Evolutionary conservation across 2,888 invertebrate species (phyloP), one percentile per base, ranked within the genome.

Genomic region (Steromphala cineraria): DNA sequence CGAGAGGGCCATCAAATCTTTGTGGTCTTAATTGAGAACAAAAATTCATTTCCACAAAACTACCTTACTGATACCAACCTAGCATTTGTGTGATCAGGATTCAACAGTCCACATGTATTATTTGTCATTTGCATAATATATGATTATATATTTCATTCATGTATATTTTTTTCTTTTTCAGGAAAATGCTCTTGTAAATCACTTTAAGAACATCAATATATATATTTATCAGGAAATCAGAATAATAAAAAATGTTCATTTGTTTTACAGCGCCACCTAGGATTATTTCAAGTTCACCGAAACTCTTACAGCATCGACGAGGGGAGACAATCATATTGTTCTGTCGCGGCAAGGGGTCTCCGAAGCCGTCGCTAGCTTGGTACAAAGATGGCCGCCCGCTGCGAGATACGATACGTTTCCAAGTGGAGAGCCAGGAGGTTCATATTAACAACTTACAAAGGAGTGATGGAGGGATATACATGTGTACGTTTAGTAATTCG

Each of bases 391-490:
- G 82, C 19, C 76, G 77, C 21, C 83, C 85, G 15, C 79, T 91
- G n/a, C 75, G 76, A 55, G 83, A 85, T 75, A 85, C 87, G 13
- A 81, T 82, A 8, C 85, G 90, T 7, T 75, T 89, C 46, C 82
- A 82, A 13, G 82, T 90, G 21, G 85, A 88, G 55, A 88, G 87
- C 10, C 86, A 85, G 67, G 84, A 98, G 94, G 95, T 98, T 89
- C 96, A 97, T 92, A 98, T 99, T 94, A 96, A 96, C 92, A 97
- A 97, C 94, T 97, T 99, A 92, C 95, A 97, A 88, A 96, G 97
- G 94, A 97, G 97, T 93, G 98, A 99, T 94, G 98, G 98, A 91
- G 98, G 98, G 81, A 98, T 98, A 94, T 99, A 98, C 95, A 97
- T 97, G 88, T 99, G 98, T 95, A 97, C 98, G 93, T 98, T 98